These are phyloP conservation scores for Tribolium castaneum DNA, from an alignment of 1,140 invertebrate genomes.

Conservation along the genomic window DNA sequence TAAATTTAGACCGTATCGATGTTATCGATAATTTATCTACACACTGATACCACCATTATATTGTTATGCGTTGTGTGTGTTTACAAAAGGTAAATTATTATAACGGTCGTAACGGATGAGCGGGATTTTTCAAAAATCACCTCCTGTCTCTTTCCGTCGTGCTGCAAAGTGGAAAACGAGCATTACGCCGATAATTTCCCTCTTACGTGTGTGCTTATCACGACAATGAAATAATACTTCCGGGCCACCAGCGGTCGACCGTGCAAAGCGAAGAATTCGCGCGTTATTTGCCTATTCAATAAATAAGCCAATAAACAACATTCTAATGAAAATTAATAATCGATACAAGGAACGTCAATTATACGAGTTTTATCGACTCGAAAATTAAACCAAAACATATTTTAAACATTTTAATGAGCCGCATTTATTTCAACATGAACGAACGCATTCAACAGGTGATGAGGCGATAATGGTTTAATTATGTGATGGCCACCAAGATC, in stretches of 20 bases:
- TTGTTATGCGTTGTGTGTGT: not conserved
- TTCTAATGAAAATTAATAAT: not conserved
- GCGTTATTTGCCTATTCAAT: not conserved
- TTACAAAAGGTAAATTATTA: constrained; percentile 8
- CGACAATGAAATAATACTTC: not conserved
- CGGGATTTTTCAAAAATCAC: constrained; percentile 3
- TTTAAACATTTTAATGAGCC: not conserved
- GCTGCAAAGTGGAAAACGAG: not conserved
- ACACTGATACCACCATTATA: constrained; percentile 22
- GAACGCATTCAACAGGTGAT: constrained; percentile 3
- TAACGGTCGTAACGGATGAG: constrained; percentile 11
- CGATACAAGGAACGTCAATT: too few species aligned
- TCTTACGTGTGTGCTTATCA: not conserved
- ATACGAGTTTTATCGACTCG: too few species aligned
- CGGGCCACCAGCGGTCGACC: not conserved
- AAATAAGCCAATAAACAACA: not conserved
- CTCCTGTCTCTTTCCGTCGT: not conserved
- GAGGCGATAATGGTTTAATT: not conserved
- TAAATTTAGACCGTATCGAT: not conserved
- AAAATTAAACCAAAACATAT: too few species aligned
- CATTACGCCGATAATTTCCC: not conserved
- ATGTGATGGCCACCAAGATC: constrained; percentile 6
- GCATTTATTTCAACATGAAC: not conserved
- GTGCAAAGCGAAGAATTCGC: not conserved
- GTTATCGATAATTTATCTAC: constrained; percentile 29